Base-by-base conservation (phyloP, 2,888 invertebrate species). In the Trachelus troglodyta region DNA sequence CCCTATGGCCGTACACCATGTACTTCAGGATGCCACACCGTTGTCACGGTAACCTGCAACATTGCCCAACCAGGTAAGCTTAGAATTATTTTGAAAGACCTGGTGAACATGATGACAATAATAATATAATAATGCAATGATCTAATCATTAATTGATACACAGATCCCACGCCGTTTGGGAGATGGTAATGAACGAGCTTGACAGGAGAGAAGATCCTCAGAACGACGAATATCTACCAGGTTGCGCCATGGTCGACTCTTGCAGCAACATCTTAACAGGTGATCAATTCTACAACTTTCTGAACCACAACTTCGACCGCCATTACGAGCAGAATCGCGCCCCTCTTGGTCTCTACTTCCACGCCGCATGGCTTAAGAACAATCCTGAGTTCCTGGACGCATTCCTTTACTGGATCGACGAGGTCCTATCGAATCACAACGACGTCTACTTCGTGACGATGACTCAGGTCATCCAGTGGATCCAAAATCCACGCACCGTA, bases 1-100 rank as follows among this genome's bases (percentile, higher is more conserved):
- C 98, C 76, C 95, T 98, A 84, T 99, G 99, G 99, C 99, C 99
- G 4, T 99, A 99, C 94, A 99, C 98, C 79, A 96, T 99, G 96
- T 98, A 98, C 94, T 98, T 98, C 94, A 95, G 97, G 88, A 97
- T 98, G 97, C 97, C 98, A 0, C 98, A 98, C 92, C 95, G 96
- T 80, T 98, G 98, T 89, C 97, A 98, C 90, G 98, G 98, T 82
- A 98, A 98, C 92, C 92, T 97, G 79, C 98, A 98, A 91, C 97
- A 95, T 90, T 98, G 97, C 90, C 97, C 97, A 15, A 97, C 97
- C 3, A 95, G 97, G 90, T 91, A 76, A 85, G 80, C 77, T 75
- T 11, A 34, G 9, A 9, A 9, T 56, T 9, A 23, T 23, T 56
- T 56, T 56, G 56, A 56, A 56, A 23, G 6, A 23, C 23, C 2